phyloP scores from a whole-genome alignment of 2,888 invertebrate species.

The Pomacea canaliculata region DNA sequence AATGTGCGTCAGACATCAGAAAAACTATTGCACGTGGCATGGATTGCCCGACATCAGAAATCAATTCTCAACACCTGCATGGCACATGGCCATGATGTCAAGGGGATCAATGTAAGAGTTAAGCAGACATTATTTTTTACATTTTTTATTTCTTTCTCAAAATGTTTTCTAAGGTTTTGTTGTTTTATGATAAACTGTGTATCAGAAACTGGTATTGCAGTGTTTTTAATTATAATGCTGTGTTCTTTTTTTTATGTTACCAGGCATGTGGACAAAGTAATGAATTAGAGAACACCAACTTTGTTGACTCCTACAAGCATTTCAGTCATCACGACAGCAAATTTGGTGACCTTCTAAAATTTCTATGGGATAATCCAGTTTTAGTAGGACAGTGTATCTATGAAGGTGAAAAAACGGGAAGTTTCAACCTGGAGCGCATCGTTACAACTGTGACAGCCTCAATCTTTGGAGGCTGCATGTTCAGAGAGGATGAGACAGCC shows the following conservation, averaged over 20 bases:
- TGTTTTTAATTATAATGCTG: not conserved
- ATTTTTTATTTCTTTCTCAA: not conserved
- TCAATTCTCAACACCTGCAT: conserved; percentile 77
- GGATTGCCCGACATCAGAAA: conserved; percentile 87
- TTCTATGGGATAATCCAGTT: conserved; percentile 79
- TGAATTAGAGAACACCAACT: conserved; percentile 73
- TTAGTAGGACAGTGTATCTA: conserved; percentile 79
- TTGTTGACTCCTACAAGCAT: conserved; percentile 43
- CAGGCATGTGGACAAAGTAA: conserved; percentile 71
- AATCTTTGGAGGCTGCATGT: conserved; percentile 79
- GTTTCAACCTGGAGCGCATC: conserved; percentile 40
- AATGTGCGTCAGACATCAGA: conserved; percentile 72
- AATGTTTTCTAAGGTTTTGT: not conserved
- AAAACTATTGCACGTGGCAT: conserved; percentile 80
- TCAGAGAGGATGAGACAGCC: conserved; percentile 80
- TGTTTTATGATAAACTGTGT: not conserved
- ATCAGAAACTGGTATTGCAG: not conserved
- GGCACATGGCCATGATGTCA: conserved; percentile 27
- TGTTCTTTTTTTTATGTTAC: not conserved
- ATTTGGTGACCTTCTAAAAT: conserved; percentile 80
- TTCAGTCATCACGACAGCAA: conserved; percentile 77
- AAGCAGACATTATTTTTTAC: not conserved
- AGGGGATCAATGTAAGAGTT: conserved; percentile 12
- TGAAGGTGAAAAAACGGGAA: conserved; percentile 73
- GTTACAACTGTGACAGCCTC: conserved; percentile 51